Percentiles rank a stretch among this genome's conserved stretches.
Conservation (phyloP, 2,888 invertebrate species). For the Sinopyrophorus schimmeli region DNA sequence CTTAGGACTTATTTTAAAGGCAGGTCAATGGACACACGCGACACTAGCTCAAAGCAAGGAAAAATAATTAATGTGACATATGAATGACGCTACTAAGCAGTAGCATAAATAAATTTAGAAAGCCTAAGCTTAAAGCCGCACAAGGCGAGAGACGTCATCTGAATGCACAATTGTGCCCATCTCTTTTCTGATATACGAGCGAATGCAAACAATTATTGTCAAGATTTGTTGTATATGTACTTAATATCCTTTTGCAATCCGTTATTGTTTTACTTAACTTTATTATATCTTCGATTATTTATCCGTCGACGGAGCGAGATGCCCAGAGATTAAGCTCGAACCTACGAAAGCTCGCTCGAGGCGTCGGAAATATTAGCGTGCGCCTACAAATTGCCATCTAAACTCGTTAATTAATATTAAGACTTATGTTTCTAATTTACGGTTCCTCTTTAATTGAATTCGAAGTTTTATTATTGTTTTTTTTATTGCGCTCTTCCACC, state of each 20-base stretch:
- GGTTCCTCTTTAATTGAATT: too few relatives aligned
- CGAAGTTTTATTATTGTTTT: too few relatives aligned
- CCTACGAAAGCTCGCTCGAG: too few relatives aligned
- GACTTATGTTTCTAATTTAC: too few relatives aligned
- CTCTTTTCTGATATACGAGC: slow-evolving; percentile 28
- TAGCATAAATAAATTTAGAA: slow-evolving; percentile 35
- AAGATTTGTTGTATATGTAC: slow-evolving; percentile 32
- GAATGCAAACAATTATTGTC: slow-evolving; percentile 34
- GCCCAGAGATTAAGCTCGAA: too few relatives aligned
- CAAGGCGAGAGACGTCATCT: slow-evolving; percentile 31
- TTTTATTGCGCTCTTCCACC: too few relatives aligned
- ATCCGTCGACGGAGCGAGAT: slow-evolving; percentile 1
- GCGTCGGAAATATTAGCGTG: too few relatives aligned
- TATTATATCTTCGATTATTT: slow-evolving; percentile 3
- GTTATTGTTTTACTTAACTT: slow-evolving; percentile 31
- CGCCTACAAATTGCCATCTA: too few relatives aligned
- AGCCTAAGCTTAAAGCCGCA: slow-evolving; percentile 28
- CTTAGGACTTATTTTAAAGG: slow-evolving; percentile 16
- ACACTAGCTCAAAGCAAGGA: slow-evolving; percentile 31
- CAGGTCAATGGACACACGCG: slow-evolving; percentile 32
- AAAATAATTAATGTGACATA: slow-evolving; percentile 38
- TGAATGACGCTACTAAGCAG: slow-evolving; percentile 36
- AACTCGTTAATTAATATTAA: too few relatives aligned
- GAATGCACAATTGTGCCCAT: slow-evolving; percentile 33
- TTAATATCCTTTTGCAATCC: slow-evolving; percentile 31